These are phyloP conservation scores for Apamea sordens DNA, from an alignment of 2,888 invertebrate genomes.

Conservation along the genomic window DNA sequence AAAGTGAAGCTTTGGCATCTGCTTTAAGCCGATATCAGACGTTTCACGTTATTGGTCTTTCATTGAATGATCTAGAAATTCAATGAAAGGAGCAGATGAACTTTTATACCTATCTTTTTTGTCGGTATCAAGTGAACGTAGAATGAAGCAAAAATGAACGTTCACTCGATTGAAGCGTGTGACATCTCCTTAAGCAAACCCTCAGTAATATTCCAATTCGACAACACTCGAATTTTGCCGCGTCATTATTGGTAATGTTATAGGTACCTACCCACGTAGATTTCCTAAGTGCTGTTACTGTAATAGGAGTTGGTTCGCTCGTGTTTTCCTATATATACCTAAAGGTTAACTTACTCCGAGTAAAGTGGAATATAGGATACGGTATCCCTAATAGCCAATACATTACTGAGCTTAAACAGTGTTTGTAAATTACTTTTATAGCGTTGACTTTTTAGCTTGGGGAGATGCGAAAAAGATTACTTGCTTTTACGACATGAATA, in stretches of 20 bases:
- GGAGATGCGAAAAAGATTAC: neutral
- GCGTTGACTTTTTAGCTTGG: constrained; percentile 21
- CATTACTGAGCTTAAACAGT: constrained; percentile 33
- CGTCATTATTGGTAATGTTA: constrained; percentile 19
- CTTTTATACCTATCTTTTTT: neutral
- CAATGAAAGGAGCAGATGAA: neutral
- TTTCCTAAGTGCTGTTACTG: constrained; percentile 25
- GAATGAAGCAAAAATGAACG: neutral
- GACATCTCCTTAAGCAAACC: neutral
- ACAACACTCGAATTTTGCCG: constrained; percentile 12
- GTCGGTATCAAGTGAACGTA: neutral
- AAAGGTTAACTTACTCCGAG: constrained; percentile 23
- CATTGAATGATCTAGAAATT: neutral
- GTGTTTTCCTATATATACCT: constrained; percentile 16
- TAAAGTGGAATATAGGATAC: constrained; percentile 34
- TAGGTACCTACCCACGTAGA: neutral
- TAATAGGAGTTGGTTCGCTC: constrained; percentile 8
- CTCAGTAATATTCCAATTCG: neutral
- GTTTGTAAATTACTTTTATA: constrained; percentile 8
- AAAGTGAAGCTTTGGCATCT: neutral
- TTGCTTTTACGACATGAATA: too few relatives aligned
- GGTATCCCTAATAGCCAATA: constrained; percentile 38
- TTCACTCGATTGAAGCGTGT: neutral
- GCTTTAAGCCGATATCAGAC: neutral
- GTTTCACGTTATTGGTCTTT: too few relatives aligned